Percentiles rank a stretch among this genome's conserved stretches.
Evolutionary conservation across 2,797 vertebrate species (phyloP).

Genomic region (Lacerta viridis): DNA sequence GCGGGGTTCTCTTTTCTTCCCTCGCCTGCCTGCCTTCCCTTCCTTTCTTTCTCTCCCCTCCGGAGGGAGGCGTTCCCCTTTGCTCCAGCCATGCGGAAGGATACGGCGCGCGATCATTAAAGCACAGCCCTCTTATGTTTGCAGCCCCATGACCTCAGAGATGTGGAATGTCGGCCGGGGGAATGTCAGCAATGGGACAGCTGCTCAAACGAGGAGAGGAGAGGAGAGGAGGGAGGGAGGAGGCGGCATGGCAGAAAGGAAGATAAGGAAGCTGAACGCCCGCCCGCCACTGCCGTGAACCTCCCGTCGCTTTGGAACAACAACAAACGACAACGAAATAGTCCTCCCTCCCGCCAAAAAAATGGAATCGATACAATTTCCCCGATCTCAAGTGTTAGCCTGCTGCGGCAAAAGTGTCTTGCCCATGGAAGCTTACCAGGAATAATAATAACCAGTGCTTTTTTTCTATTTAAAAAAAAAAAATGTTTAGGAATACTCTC

Average conservation of each 20-base stretch:
- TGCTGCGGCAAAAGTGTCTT: not conserved
- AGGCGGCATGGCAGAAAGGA: not conserved
- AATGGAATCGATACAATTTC: no score
- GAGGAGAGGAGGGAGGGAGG: not conserved
- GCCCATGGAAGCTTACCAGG: not conserved
- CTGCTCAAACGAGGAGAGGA: conserved; percentile 57
- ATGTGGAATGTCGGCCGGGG: conserved; percentile 91
- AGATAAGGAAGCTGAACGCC: no score
- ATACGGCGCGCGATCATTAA: conserved; percentile 77
- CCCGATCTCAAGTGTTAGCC: not conserved
- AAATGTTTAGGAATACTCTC: no score
- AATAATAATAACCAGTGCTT: not conserved
- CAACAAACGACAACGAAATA: no score
- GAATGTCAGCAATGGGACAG: conserved; percentile 86
- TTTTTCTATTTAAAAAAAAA: no score
- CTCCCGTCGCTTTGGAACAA: not conserved
- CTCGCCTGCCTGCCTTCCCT: conserved; percentile 57
- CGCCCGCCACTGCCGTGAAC: not conserved
- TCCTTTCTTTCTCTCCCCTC: conserved; percentile 43
- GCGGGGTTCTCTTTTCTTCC: conserved; percentile 33
- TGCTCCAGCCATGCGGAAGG: conserved; percentile 79
- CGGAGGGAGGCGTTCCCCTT: conserved; percentile 73
- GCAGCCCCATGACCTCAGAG: conserved; percentile 90
- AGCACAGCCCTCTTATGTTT: conserved; percentile 66
- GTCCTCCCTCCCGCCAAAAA: no score